Percentiles rank a stretch among this genome's conserved stretches.
Conservation (phyloP, 2,113 vertebrate genomes). For the Fulica atra region DNA sequence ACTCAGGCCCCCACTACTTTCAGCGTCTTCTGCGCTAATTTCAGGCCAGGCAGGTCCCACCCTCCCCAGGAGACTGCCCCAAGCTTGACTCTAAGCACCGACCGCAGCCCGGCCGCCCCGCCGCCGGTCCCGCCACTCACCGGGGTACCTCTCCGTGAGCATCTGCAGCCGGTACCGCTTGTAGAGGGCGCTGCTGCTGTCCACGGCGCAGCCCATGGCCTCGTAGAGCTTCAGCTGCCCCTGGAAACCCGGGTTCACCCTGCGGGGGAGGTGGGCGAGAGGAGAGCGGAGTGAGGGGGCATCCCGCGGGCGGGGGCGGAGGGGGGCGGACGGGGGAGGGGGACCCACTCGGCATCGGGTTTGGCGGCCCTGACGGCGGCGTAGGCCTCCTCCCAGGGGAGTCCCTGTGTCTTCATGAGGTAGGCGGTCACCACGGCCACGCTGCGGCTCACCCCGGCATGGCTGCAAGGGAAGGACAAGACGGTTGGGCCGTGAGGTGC, state of each 20-base stretch:
- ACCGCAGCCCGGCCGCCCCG: too few relatives aligned
- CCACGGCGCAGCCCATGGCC: constrained; percentile 84
- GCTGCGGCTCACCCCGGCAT: constrained; percentile 90
- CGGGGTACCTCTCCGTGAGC: constrained; percentile 83
- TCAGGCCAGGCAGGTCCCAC: accelerated
- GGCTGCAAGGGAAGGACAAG: constrained; percentile 72
- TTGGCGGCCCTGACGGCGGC: constrained; percentile 78
- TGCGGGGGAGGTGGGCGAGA: constrained; percentile 37
- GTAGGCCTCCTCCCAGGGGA: constrained; percentile 83
- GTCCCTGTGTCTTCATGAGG: constrained; percentile 85
- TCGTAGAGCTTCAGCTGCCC: constrained; percentile 87
- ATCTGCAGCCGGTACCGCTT: constrained; percentile 89
- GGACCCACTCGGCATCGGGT: constrained; percentile 84
- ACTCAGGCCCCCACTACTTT: neutral
- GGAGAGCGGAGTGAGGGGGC: neutral
- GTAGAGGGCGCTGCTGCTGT: constrained; percentile 81
- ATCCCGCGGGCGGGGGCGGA: too few relatives aligned
- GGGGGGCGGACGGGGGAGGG: too few relatives aligned
- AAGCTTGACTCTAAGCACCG: neutral
- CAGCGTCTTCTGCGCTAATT: too few relatives aligned
- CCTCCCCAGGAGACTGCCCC: accelerated
- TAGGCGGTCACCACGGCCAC: constrained; percentile 88
- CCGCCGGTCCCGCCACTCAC: constrained; percentile 53
- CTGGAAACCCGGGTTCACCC: constrained; percentile 90
- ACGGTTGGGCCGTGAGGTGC: neutral